phyloP scores from a whole-genome alignment of 2,113 vertebrate species.

The Nansenia antarctica region DNA sequence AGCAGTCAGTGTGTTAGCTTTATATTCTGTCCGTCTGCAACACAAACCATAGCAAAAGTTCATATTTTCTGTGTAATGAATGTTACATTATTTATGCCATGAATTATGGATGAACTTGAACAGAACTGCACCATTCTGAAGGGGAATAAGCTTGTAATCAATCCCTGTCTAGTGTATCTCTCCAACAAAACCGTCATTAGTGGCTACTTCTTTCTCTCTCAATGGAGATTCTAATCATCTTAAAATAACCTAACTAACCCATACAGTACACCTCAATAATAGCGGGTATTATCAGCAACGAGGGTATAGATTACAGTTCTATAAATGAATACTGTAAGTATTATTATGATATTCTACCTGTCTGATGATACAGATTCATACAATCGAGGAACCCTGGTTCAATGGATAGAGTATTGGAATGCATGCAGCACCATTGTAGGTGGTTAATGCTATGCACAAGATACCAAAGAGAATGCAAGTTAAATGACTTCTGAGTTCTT shows the following conservation, averaged over 20 bases:
- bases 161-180: slow-evolving; percentile 64
- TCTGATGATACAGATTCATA: slow-evolving; percentile 41
- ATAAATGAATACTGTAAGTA: slow-evolving; percentile 23
- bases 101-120: slow-evolving; percentile 75
- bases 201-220: slow-evolving; percentile 32
- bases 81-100: slow-evolving; percentile 79
- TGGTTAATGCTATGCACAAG: slow-evolving; percentile 20
- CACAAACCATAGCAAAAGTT: slow-evolving; percentile 70
- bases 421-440: slow-evolving; percentile 32
- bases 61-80: slow-evolving; percentile 78
- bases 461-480: slow-evolving; percentile 62
- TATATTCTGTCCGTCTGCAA: slow-evolving; percentile 64
- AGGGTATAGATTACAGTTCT: slow-evolving; percentile 32
- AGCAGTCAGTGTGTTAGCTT: slow-evolving; percentile 70
- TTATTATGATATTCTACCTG: slow-evolving; percentile 41
- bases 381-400: slow-evolving; percentile 44
- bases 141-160: slow-evolving; percentile 61
- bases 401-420: slow-evolving; percentile 37
- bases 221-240: slow-evolving; percentile 1
- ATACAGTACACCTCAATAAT: slow-evolving; percentile 25
- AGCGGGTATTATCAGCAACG: slow-evolving; percentile 30
- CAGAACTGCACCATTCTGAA: slow-evolving; percentile 62
- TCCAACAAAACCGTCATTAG: slow-evolving; percentile 67
- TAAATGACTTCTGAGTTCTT: slow-evolving; percentile 68
- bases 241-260: slow-evolving; percentile 22